A percentile compares a stretch with the other conserved stretches of the same genome.
Evolutionary conservation across 2,113 vertebrate species (phyloP).

Genomic region (Rhea pennata): DNA sequence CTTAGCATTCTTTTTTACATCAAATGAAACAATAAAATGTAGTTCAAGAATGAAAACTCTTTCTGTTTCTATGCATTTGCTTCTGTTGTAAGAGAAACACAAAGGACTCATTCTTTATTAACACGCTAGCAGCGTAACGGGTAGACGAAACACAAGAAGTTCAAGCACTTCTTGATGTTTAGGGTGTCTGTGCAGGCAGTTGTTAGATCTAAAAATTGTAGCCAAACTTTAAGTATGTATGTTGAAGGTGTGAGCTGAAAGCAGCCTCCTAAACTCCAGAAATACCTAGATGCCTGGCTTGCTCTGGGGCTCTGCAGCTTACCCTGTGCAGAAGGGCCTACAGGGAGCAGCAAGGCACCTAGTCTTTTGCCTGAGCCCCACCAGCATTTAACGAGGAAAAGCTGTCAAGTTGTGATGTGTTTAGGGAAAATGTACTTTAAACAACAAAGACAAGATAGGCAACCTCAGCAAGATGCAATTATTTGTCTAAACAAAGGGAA

Average conservation of each 20-base stretch:
- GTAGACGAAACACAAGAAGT: background rate
- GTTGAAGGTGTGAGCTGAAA: background rate
- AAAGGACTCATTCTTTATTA: background rate
- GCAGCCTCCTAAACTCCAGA: background rate
- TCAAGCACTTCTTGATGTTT: background rate
- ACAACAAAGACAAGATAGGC: background rate
- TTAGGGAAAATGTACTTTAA: background rate
- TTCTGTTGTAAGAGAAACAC: background rate
- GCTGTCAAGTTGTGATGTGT: background rate
- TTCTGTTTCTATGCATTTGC: background rate
- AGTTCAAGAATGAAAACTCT: background rate
- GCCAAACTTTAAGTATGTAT: accelerated
- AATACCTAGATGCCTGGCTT: background rate
- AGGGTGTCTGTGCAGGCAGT: background rate
- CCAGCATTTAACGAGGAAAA: background rate
- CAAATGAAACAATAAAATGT: background rate
- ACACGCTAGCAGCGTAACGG: accelerated
- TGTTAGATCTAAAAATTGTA: background rate
- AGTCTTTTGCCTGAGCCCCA: background rate
- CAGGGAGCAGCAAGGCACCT: accelerated
- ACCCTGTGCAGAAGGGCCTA: accelerated
- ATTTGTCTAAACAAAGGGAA: background rate
- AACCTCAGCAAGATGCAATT: background rate
- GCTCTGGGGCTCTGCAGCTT: background rate
- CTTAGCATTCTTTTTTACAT: background rate